Percentiles rank a stretch among this genome's conserved stretches.
Conservation (phyloP, 2,113 vertebrate genomes). For the Dromiciops gliroides region DNA sequence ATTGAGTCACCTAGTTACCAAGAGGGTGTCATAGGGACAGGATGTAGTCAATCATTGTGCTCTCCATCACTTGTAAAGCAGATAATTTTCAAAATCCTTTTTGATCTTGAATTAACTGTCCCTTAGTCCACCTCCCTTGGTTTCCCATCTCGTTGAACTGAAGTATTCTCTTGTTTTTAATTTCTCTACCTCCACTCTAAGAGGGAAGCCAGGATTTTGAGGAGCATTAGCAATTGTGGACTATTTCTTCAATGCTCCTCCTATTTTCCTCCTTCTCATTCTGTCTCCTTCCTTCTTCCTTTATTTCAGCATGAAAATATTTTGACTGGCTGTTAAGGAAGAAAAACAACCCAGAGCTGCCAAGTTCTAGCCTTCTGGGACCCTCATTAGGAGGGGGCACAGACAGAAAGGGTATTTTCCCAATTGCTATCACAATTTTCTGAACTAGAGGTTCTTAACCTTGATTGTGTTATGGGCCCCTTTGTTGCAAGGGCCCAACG, state of each 20-base stretch:
- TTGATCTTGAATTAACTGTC: not conserved
- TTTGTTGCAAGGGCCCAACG: not conserved
- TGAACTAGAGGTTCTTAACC: not conserved
- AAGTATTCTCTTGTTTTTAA: not conserved
- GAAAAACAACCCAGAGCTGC: constrained; percentile 69
- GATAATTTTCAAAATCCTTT: not conserved
- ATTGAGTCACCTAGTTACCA: not conserved
- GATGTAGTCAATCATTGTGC: not conserved
- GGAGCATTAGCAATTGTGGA: constrained; percentile 4
- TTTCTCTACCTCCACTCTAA: not conserved
- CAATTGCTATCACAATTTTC: constrained; percentile 1
- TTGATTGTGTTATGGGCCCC: not conserved
- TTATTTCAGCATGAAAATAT: constrained; percentile 62
- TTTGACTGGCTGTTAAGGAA: constrained; percentile 72
- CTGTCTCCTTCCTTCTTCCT: constrained; percentile 50
- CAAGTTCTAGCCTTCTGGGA: constrained; percentile 70
- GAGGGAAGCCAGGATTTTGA: not conserved
- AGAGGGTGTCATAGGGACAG: not conserved
- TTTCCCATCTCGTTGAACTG: not conserved
- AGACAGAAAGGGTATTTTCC: constrained; percentile 71
- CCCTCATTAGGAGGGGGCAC: constrained; percentile 80
- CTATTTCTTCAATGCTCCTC: not conserved
- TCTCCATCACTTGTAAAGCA: not conserved
- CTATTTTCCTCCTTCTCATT: not conserved
- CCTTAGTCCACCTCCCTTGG: not conserved